Conservation (phyloP, 2,888 invertebrate species). For the Napeogenes inachia region DNA sequence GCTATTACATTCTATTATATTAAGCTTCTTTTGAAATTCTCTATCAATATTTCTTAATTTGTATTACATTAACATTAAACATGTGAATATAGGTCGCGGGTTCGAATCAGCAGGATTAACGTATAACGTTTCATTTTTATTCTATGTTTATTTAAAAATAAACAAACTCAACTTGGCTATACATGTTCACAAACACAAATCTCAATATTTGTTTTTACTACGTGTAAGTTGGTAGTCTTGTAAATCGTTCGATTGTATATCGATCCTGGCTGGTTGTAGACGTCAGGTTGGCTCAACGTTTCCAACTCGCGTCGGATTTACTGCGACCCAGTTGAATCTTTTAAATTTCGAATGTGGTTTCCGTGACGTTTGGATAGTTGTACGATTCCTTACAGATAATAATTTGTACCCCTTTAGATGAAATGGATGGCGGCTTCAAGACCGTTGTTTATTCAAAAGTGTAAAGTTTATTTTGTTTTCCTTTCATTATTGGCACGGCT, state of each 20-base stretch:
- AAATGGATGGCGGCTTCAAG: not conserved
- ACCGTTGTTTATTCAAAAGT: not conserved
- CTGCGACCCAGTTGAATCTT: slow-evolving; percentile 40
- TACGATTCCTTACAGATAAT: slow-evolving; percentile 24
- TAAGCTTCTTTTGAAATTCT: too few relatives aligned
- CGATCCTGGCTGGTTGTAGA: slow-evolving; percentile 43
- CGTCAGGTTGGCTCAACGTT: slow-evolving; percentile 29
- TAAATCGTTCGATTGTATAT: slow-evolving; percentile 58
- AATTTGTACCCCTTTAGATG: not conserved
- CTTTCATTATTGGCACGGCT: not conserved
- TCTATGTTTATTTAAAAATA: not conserved
- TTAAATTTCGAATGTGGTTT: slow-evolving; percentile 50
- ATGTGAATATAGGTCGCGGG: too few relatives aligned
- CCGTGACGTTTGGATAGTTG: slow-evolving; percentile 28
- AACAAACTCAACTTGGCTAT: too few relatives aligned
- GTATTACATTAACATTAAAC: too few relatives aligned
- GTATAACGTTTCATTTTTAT: too few relatives aligned
- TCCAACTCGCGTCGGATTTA: slow-evolving; percentile 27
- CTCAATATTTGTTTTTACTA: not conserved
- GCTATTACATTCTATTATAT: too few relatives aligned
- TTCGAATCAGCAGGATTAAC: too few relatives aligned
- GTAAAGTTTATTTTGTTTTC: not conserved
- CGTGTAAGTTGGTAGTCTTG: slow-evolving; percentile 29
- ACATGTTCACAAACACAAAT: too few relatives aligned
- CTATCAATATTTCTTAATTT: too few relatives aligned